Evolutionary conservation across 2,888 invertebrate species (phyloP).

Genomic region (Leptinotarsa peninsularis): DNA sequence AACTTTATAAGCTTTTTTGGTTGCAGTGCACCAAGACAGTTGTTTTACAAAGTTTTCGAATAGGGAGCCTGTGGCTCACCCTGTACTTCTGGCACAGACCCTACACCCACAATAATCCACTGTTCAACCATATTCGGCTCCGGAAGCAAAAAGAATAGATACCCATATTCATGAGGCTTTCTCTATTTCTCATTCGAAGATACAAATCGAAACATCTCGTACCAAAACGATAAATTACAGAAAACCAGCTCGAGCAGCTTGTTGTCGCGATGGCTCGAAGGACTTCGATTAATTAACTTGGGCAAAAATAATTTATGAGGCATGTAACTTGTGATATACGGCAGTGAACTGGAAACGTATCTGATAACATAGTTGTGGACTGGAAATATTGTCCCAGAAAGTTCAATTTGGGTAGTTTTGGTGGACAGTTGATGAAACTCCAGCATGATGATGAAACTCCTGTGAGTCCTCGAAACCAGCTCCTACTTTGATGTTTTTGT

Average conservation of each 20-base stretch:
- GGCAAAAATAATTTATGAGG: conserved; percentile 3
- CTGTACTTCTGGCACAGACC: no score
- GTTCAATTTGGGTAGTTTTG: background rate
- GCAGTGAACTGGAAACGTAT: background rate
- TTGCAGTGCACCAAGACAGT: no score
- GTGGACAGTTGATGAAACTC: no score
- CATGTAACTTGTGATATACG: conserved; percentile 2
- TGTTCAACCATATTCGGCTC: no score
- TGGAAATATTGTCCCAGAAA: conserved; percentile 4
- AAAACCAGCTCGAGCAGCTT: conserved; percentile 4
- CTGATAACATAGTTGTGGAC: conserved; percentile 9
- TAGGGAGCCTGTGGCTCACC: no score
- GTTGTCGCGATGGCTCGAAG: conserved; percentile 16
- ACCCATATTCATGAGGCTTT: background rate
- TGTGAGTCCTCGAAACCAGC: no score
- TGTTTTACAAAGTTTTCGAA: no score
- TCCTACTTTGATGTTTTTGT: no score
- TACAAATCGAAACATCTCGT: conserved; percentile 14
- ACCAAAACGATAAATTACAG: background rate
- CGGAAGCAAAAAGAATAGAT: background rate
- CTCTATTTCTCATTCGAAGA: conserved; percentile 5
- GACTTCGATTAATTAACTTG: conserved; percentile 11
- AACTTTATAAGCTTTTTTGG: no score
- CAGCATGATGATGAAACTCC: no score
- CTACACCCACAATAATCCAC: no score